phyloP scores from a whole-genome alignment of 2,113 vertebrate genomes.

The Limnothrissa miodon region DNA sequence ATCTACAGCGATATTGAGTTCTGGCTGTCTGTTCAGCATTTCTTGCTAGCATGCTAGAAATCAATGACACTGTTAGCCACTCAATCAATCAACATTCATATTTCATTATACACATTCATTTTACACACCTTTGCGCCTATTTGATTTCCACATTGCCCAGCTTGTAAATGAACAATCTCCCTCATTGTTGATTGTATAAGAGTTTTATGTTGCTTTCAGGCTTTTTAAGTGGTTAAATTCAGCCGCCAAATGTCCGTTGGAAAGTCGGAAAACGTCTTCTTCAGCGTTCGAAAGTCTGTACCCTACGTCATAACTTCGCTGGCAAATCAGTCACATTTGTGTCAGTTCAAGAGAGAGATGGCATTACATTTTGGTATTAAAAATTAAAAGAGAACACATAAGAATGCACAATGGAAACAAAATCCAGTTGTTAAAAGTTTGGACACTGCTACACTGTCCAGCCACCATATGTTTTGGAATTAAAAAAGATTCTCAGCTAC shows the following conservation, averaged over 20 bases:
- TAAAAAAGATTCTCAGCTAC: too few relatives aligned
- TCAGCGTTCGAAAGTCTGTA: background rate
- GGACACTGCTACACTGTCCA: too few relatives aligned
- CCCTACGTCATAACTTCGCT: background rate
- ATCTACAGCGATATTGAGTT: too few relatives aligned
- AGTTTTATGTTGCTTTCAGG: background rate
- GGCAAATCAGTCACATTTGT: too few relatives aligned
- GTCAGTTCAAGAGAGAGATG: too few relatives aligned
- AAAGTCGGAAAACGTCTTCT: background rate
- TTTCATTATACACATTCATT: background rate
- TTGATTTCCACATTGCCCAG: background rate
- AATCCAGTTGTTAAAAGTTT: too few relatives aligned
- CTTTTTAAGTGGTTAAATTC: background rate
- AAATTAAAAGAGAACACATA: too few relatives aligned
- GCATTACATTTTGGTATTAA: too few relatives aligned
- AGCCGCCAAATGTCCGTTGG: background rate
- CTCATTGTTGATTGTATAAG: background rate
- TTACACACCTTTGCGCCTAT: background rate
- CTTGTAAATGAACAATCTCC: constrained; percentile 1
- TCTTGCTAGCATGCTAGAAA: background rate
- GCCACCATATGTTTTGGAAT: too few relatives aligned
- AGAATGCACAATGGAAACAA: too few relatives aligned
- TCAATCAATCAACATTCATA: background rate
- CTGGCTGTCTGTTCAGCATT: too few relatives aligned
- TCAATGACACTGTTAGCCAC: background rate